Base-by-base conservation (phyloP, 2,888 invertebrate genomes). In the Drosophila picticornis region DNA sequence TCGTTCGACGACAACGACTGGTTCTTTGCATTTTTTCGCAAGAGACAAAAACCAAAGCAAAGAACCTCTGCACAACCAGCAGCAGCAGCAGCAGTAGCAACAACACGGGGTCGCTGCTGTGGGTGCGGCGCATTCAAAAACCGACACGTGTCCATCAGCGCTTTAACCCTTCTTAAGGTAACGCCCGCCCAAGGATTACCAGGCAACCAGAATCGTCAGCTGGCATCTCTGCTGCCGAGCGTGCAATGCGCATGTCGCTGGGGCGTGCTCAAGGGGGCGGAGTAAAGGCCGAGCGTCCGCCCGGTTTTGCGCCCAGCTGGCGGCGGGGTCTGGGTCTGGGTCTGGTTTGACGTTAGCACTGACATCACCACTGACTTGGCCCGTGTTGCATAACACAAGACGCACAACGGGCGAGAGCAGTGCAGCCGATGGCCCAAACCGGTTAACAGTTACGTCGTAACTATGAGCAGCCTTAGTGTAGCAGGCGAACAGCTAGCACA, bases 151-250 rank as follows among this genome's bases (percentile, higher is more conserved):
- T 93, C 93, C 91, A 92, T 93, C 92, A 92, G 84, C 83, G 85
- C 85, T 91, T 92, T 93, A 93, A 93, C 93, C 93, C 93, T 93
- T 93, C 93, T 93, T 92, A 93, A 93, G 93, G 93, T 93, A 93
- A 93, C 93, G 93, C 93, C 93, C 93, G 93, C 93, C 93, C 93
- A 93, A 93, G 92, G 92, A 90, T 74, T 75, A 92, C 81, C 85
- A 93, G 93, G 93, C 88, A 74, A 83, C 61, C 92, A 93, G 90
- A 46, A 83, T 0, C 4, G 5, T 9, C n/a, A 60, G 69, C 51
- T 38, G 36, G 58, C 36, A 38, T 3, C 22, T 40, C 32, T 50
- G 58, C 29, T 9, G 13, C 11, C 13, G 29, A 16, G n/a, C 34
- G 4, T 34, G n/a, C 59, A 71, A 29, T 80, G 80, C 88, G 86